A percentile compares a stretch with the other conserved stretches of the same genome.
Conservation (phyloP, 2,113 vertebrate species). For the Equus przewalskii region DNA sequence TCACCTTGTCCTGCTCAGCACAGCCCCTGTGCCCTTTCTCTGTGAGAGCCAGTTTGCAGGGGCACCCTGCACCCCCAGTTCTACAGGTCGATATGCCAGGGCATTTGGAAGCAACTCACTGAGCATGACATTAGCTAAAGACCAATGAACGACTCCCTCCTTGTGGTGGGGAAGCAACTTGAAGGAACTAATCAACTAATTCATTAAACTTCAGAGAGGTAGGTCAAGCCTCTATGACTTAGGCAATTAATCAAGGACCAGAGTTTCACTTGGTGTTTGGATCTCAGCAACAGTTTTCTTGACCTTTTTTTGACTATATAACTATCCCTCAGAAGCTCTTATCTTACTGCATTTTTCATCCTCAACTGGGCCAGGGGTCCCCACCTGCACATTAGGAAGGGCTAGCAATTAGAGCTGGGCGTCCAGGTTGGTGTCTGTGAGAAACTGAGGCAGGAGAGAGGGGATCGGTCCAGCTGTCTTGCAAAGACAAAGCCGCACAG, state of each 20-base stretch:
- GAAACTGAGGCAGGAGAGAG: background rate
- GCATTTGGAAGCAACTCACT: background rate
- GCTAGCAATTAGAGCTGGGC: background rate
- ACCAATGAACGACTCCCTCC: constrained; percentile 65
- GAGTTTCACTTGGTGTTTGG: constrained; percentile 47
- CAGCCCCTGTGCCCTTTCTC: background rate
- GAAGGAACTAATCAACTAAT: constrained; percentile 80
- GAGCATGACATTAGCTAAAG: constrained; percentile 59
- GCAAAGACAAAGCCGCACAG: background rate
- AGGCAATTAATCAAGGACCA: constrained; percentile 84
- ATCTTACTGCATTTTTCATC: constrained; percentile 75
- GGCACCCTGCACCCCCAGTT: background rate
- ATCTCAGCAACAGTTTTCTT: constrained; percentile 78
- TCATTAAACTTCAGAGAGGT: constrained; percentile 80
- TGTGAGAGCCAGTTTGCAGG: background rate
- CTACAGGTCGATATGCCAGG: background rate
- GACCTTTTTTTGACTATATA: constrained; percentile 80
- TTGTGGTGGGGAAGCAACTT: constrained; percentile 69
- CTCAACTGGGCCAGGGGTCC: constrained; percentile 65
- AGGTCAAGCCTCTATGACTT: constrained; percentile 82
- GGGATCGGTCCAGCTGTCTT: background rate
- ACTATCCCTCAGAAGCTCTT: constrained; percentile 79
- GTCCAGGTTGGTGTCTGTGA: background rate
- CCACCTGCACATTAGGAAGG: constrained; percentile 19
- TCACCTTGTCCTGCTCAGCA: background rate